A percentile compares a stretch with the other conserved stretches of the same genome.
phyloP scores from a whole-genome alignment of 1,140 invertebrate genomes.

The Drosophila melanogaster region DNA sequence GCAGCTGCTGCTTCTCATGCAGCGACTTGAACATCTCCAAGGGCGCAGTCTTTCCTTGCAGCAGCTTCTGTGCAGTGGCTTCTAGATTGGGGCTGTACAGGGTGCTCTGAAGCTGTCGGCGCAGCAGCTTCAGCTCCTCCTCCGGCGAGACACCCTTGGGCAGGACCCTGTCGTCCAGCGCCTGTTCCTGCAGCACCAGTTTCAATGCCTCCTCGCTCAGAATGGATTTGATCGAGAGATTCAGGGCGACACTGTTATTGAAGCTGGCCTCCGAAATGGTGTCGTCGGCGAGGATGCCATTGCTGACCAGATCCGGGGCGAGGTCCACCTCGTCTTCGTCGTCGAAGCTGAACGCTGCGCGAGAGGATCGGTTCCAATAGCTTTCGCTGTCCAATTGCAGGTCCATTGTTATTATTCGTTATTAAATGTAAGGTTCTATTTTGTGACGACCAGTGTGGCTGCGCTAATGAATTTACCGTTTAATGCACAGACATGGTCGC shows the following conservation, averaged over 20 bases:
- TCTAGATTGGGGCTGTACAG: constrained; percentile 73
- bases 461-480: background rate
- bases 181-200: constrained; percentile 68
- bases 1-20: constrained; percentile 86
- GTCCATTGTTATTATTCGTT: constrained; percentile 23
- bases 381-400: constrained; percentile 61
- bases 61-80: constrained; percentile 85
- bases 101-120: constrained; percentile 76
- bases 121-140: constrained; percentile 70
- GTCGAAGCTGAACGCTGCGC: constrained; percentile 81
- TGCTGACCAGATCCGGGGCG: constrained; percentile 26
- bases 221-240: constrained; percentile 75
- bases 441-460: constrained; percentile 16
- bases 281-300: constrained; percentile 76
- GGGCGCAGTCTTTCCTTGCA: constrained; percentile 85
- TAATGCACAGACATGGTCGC: background rate
- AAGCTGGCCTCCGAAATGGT: constrained; percentile 77
- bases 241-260: constrained; percentile 57
- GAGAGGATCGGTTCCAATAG: constrained; percentile 82
- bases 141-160: constrained; percentile 70
- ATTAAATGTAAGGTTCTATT: background rate
- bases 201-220: constrained; percentile 70
- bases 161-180: constrained; percentile 68
- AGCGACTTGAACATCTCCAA: constrained; percentile 86
- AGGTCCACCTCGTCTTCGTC: constrained; percentile 69